These are phyloP conservation scores for Anas bernieri DNA, from an alignment of 2,797 vertebrate genomes.

Conservation along the genomic window DNA sequence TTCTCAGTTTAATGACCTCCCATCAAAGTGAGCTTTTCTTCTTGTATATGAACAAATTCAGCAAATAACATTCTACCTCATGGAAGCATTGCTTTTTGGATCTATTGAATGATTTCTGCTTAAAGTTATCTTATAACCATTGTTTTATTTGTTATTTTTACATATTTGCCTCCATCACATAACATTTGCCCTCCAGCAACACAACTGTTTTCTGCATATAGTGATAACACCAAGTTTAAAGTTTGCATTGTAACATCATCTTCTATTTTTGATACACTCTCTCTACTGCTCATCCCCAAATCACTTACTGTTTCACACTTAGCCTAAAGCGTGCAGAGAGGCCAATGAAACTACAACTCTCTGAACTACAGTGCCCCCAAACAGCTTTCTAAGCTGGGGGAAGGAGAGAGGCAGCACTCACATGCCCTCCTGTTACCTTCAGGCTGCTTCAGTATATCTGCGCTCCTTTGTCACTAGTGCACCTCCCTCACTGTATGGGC, in stretches of 20 bases:
- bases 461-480: not conserved
- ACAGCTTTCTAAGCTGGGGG: not conserved
- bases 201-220: not conserved
- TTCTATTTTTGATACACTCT: not conserved
- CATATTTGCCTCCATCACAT: not conserved
- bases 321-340: not conserved
- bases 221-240: not conserved
- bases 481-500: not conserved
- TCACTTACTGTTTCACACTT: not conserved
- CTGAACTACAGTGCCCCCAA: not conserved
- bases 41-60: not conserved
- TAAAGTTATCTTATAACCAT: not conserved
- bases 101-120: not conserved
- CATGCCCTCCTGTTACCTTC: rapidly evolving
- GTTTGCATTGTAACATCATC: not conserved
- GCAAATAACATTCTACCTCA: not conserved
- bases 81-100: not conserved
- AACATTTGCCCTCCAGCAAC: not conserved
- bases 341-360: not conserved
- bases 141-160: not conserved
- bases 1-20: not conserved
- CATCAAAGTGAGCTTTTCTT: not conserved
- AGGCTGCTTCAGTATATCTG: not conserved
- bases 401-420: not conserved
- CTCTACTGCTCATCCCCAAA: not conserved